Evolutionary conservation across 2,797 vertebrate species (phyloP).

Genomic region (Furcifer pardalis): DNA sequence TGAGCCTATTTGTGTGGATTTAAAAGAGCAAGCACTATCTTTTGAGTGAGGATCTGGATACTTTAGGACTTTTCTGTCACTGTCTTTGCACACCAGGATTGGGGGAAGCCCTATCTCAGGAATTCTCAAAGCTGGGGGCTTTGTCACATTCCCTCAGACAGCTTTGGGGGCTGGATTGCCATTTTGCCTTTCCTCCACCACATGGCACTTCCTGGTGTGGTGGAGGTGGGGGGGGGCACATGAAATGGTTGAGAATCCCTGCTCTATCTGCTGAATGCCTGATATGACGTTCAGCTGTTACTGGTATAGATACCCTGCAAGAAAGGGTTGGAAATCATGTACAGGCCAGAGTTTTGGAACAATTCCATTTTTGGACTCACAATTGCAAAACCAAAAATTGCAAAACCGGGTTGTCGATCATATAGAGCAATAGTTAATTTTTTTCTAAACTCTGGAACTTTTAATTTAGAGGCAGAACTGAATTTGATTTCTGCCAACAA

Average conservation of each 20-base stretch:
- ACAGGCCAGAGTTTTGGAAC: neutral
- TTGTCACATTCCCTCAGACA: too few relatives aligned
- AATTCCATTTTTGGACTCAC: too few relatives aligned
- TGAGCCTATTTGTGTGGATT: neutral
- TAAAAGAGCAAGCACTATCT: neutral
- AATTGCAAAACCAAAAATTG: too few relatives aligned
- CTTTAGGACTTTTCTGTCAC: neutral
- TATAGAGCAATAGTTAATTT: neutral
- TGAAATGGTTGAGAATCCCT: too few relatives aligned
- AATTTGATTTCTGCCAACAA: neutral
- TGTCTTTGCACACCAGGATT: neutral
- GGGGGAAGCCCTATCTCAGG: too few relatives aligned
- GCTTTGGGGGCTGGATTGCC: too few relatives aligned
- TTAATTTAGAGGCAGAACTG: neutral
- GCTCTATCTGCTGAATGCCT: too few relatives aligned
- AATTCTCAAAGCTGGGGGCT: too few relatives aligned
- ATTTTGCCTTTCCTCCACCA: too few relatives aligned
- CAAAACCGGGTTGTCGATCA: too few relatives aligned
- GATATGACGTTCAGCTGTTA: neutral
- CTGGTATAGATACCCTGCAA: neutral
- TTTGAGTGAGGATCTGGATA: neutral
- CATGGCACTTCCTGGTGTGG: too few relatives aligned
- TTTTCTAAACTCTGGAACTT: neutral
- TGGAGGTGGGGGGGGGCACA: too few relatives aligned
- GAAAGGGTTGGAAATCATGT: neutral